Base-by-base conservation (phyloP, 2,888 invertebrate species). In the Heterodera filipjevi region DNA sequence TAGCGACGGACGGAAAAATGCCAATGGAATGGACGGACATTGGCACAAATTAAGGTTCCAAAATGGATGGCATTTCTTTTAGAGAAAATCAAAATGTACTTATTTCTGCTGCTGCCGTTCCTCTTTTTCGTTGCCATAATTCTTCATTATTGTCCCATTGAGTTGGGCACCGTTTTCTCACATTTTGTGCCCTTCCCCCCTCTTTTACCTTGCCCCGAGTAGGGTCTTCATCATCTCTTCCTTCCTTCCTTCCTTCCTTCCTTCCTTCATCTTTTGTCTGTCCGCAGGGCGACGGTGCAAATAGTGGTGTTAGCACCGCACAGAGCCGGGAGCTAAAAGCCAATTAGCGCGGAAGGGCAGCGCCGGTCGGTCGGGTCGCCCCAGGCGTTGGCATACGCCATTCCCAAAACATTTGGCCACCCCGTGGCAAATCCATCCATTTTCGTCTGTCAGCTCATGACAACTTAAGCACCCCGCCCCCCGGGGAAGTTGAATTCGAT, bases 301-400 rank as follows among this genome's bases (percentile, higher is more conserved):
- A 59, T 39, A 10, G 22, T n/a, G n/a, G n/a, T 27, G 59, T 59
- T 6, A 27, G 59, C 59, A 59, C 59, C n/a, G 59, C 59, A 59
- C 6, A 49, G 16, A 16, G n/a, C n/a, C n/a, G 8, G 8, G 22
- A 8, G 59, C 59, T 22, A 59, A 59, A 59, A 59, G 59, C 59
- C 59, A 59, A 59, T 59, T 59, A 59, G 59, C 59, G 59, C 59
- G 59, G 59, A 59, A n/a, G 59, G 59, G 59, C 59, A 39, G 39
- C 39, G 39, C 39, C 39, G 59, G 22, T 12, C 12, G 59, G 59
- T 59, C 59, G 59, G 59, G 59, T 59, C n/a, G 59, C n/a, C n/a
- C 8, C 59, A n/a, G n/a, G 59, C 59, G 14, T 2, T 16, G 46
- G 46, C 46, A 49, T 19, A 49, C 19, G 46, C 46, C 59, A 59